A percentile compares a stretch with the other conserved stretches of the same genome.
phyloP scores from a whole-genome alignment of 2,797 vertebrate genomes.

The Scarus forsteni region DNA sequence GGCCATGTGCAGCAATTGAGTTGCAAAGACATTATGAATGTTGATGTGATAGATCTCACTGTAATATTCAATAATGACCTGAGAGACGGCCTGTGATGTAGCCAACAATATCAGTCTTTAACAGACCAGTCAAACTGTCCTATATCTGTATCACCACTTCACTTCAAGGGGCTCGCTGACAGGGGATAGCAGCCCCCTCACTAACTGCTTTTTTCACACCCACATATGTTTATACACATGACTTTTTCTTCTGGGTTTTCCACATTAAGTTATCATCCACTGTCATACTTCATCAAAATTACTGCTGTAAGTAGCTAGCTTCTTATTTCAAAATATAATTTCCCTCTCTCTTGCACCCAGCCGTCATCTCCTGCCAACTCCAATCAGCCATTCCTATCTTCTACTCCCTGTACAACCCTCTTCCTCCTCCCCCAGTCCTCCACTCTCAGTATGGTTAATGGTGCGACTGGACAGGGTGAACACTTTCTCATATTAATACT shows the following conservation, averaged over 20 bases:
- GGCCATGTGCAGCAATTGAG: constrained; percentile 21
- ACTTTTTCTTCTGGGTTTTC: constrained; percentile 1
- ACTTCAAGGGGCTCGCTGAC: constrained; percentile 9
- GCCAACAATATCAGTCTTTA: constrained; percentile 31
- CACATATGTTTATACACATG: neutral
- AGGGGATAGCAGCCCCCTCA: neutral
- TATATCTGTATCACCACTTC: constrained; percentile 17
- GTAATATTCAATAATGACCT: constrained; percentile 36
- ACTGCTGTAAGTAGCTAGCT: constrained; percentile 15
- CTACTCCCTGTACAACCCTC: constrained; percentile 55
- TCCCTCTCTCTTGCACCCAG: constrained; percentile 19
- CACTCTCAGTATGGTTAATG: constrained; percentile 59
- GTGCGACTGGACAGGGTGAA: constrained; percentile 66
- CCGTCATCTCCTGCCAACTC: constrained; percentile 32
- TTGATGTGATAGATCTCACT: constrained; percentile 41
- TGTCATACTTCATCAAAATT: neutral
- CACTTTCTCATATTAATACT: constrained; percentile 73
- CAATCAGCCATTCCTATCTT: constrained; percentile 76
- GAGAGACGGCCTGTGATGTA: constrained; percentile 38
- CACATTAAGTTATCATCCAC: neutral
- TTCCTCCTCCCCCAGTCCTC: constrained; percentile 54
- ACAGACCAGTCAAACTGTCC: constrained; percentile 1
- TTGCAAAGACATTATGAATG: neutral
- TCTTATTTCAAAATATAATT: constrained; percentile 32
- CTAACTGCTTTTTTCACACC: neutral